Percentiles rank a stretch among this genome's conserved stretches.
These are phyloP conservation scores for Molorchus minor DNA, from an alignment of 2,888 invertebrate species.

Conservation along the genomic window DNA sequence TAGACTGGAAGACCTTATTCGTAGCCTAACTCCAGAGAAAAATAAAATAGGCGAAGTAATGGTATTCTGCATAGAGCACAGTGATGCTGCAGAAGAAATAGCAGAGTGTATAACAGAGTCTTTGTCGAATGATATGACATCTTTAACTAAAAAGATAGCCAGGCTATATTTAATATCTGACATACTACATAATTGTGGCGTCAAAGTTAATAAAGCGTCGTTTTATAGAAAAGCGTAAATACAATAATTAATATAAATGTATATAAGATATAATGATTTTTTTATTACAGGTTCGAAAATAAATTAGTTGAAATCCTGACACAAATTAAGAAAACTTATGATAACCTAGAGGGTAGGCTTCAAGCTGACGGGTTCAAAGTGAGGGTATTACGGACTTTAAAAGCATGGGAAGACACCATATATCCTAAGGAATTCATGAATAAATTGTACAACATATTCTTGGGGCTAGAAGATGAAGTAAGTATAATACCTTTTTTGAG, in stretches of 20 bases:
- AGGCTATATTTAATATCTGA: slow-evolving; percentile 95
- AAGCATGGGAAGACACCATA: slow-evolving; percentile 98
- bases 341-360: slow-evolving; percentile 80
- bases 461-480: slow-evolving; percentile 72
- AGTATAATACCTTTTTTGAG: too few species aligned
- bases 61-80: slow-evolving; percentile 99
- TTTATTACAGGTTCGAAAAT: slow-evolving; percentile 80
- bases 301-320: slow-evolving; percentile 82
- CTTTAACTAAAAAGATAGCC: slow-evolving; percentile 88
- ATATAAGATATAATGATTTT: neutral
- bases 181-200: slow-evolving; percentile 95
- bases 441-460: slow-evolving; percentile 87
- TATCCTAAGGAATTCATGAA: slow-evolving; percentile 93
- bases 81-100: slow-evolving; percentile 96
- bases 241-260: slow-evolving; percentile 5
- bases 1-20: slow-evolving; percentile 89
- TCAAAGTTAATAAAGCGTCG: slow-evolving; percentile 95
- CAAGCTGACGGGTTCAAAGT: slow-evolving; percentile 97
- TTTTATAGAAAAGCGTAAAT: slow-evolving; percentile 87
- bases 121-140: slow-evolving; percentile 78
- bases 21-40: slow-evolving; percentile 83
- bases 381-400: slow-evolving; percentile 86
- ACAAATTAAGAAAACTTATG: slow-evolving; percentile 76
- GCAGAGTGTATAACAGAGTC: slow-evolving; percentile 91
- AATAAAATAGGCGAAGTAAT: slow-evolving; percentile 91